Evolutionary conservation across 1,140 invertebrate species (phyloP), one percentile per base, ranked within the genome.

Genomic region (Diorhabda elongata): DNA sequence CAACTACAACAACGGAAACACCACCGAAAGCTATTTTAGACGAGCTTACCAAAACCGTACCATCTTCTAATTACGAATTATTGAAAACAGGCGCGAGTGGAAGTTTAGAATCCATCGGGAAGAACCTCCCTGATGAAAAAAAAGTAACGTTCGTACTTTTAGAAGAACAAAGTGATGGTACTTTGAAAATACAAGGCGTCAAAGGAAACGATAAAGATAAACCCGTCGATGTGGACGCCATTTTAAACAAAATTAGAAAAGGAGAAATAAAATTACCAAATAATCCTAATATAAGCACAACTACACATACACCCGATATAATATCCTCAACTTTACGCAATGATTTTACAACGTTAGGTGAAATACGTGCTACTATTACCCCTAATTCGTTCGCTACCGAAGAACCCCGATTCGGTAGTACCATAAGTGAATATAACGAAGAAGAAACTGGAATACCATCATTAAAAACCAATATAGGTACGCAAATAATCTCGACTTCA

Each of bases 61-160:
- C 91, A 4, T 89, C 91, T 8, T 85, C 89, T 0, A 86, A 91
- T 75, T 93, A 89, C 73, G 90, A 94, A 80, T 83, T 93, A 2
- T 86, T 93, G 47, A 88, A 88, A 70, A 89, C 92, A 61, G 88
- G 86, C 43, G 87, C 87, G 69, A 87, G 89, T 73, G 90, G 90
- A 7, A 87, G 86, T 69, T 78, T 92, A 2, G 90, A 92, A 79
- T 86, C 90, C 74, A 83, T 92, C n/a, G 84, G 85, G 2, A 82
- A 83, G 44, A 86, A 84, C 73, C 73, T 89, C n/a, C 85, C 88
- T 3, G 83, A 85, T 72, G 87, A 90, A 67, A 93, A 92, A 79
- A 93, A 92, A 77, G 91, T 93, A 0, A 93, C 92, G 0, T 94
- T 93, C 74, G 92, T 94, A 3, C 89, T 93, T 45, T 81, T 94